Evolutionary conservation across 2,113 vertebrate genomes (phyloP).

Genomic region (Odocoileus hemionus): DNA sequence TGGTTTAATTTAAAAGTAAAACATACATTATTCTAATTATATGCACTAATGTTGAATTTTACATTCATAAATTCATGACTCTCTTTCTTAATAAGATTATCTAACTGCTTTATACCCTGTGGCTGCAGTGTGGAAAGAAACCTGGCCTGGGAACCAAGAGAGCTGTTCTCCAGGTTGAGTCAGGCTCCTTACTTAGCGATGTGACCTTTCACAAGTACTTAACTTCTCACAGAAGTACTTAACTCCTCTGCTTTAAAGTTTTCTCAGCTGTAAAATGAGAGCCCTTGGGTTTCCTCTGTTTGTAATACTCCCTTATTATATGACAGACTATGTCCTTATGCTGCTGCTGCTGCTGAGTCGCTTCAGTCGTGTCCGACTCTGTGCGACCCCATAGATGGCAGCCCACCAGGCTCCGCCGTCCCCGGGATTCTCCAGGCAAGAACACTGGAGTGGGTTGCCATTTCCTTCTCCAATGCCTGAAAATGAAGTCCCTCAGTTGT

Average conservation of each 20-base stretch:
- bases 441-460: no score
- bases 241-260: not conserved
- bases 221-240: not conserved
- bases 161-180: not conserved
- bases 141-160: no score
- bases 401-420: no score
- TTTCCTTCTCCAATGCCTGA: no score
- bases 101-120: not conserved
- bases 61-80: not conserved
- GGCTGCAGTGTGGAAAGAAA: not conserved
- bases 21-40: not conserved
- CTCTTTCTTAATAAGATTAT: not conserved
- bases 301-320: not conserved
- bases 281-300: not conserved
- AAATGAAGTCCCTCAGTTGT: no score
- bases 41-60: not conserved
- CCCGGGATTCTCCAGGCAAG: no score
- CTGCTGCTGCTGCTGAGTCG: no score
- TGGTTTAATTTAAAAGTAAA: conserved; percentile 41
- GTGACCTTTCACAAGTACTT: not conserved
- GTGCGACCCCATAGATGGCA: no score
- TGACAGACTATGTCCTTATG: not conserved
- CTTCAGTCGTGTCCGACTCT: no score
- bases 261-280: not conserved
- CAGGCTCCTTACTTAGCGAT: not conserved